These are phyloP conservation scores for Campylomormyrus tamandua DNA, from an alignment of 2,113 vertebrate species.

Conservation along the genomic window DNA sequence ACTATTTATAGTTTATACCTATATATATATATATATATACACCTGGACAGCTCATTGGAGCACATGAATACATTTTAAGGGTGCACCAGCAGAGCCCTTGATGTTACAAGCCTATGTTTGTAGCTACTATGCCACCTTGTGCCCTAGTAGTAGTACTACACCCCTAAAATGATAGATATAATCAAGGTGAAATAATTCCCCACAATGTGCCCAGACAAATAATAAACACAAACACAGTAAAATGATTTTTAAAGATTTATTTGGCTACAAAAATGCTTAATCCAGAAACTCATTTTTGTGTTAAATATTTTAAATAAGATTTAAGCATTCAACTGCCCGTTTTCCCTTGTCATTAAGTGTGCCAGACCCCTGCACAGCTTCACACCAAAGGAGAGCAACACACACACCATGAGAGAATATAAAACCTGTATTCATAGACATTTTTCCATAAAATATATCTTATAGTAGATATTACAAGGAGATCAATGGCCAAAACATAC, in stretches of 20 bases:
- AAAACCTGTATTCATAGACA: background rate
- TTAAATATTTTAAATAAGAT: background rate
- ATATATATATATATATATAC: background rate
- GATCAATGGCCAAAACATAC: background rate
- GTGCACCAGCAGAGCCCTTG: background rate
- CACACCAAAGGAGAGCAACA: background rate
- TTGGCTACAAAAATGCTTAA: background rate
- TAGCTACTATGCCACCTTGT: background rate
- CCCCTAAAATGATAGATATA: background rate
- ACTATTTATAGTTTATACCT: background rate
- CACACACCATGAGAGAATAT: background rate
- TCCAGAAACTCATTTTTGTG: background rate
- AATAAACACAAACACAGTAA: background rate
- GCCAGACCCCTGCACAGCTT: background rate
- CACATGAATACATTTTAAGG: background rate
- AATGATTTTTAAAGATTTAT: slow-evolving; percentile 1
- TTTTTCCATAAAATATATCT: background rate
- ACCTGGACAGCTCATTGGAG: background rate
- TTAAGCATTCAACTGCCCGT: background rate
- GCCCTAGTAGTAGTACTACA: background rate
- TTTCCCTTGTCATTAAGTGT: background rate
- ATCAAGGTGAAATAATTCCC: background rate
- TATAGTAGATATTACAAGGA: background rate
- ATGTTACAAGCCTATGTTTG: background rate
- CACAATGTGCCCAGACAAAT: background rate